Evolutionary conservation across 2,888 invertebrate species (phyloP), one percentile per base, ranked within the genome.

Genomic region (Drosophila nigricruria): DNA sequence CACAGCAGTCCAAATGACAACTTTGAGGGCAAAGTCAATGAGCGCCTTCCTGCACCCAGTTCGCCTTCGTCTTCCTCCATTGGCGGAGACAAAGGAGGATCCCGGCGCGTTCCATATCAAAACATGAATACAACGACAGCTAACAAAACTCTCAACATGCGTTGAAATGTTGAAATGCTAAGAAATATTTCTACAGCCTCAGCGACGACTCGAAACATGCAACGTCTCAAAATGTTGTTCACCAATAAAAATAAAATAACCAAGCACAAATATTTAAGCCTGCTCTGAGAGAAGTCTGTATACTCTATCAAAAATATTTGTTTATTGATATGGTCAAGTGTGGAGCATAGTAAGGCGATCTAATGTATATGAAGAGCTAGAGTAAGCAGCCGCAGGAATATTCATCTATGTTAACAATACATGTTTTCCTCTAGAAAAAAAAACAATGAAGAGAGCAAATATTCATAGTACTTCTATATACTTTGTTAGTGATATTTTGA

Each of bases 81-180:
- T 47, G 57, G 58, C 18, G 47, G 18, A 47, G 70, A 91, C 90
- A 90, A 90, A 90, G 56, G 23, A 87, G 91, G 84, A 89, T 71
- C 90, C 90, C 83, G 90, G 81, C 77, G 91, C 82, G 90, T 88
- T 91, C 89, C 90, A 90, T 86, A 90, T 90, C 90, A 91, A 90
- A 90, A 90, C 91, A 90, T 79, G 90, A 76, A 79, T 85, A 88
- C 90, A 88, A 84, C 89, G 90, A 91, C 90, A 91, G 90, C 90
- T 82, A 91, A 91, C 91, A 91, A 91, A 90, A 90, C 90, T 83
- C 80, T 77, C 81, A 78, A 89, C 90, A 90, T 87, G 90, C 85
- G 90, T 85, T 78, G 90, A 80, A 88, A 89, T 89, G 86, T 89
- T 82, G 86, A 82, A 89, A 89, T 85, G 86, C 75, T 65, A 73